Evolutionary conservation across 2,888 invertebrate species (phyloP).

Genomic region (Apodemia zela): DNA sequence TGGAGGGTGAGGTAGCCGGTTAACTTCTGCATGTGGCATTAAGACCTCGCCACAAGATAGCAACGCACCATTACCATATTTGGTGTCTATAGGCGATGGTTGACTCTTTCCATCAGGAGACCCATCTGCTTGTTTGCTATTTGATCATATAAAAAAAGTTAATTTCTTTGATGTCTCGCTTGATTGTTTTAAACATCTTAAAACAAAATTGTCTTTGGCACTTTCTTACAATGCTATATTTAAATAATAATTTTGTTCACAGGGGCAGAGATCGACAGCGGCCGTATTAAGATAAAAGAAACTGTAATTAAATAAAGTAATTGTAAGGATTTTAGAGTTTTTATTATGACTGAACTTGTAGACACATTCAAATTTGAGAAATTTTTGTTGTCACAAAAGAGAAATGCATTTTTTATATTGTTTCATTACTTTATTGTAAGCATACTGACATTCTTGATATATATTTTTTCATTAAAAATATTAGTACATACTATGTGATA

Average conservation of each 20-base stretch:
- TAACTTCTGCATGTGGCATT: too few species aligned
- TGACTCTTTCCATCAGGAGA: too few species aligned
- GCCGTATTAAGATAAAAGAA: constrained; percentile 32
- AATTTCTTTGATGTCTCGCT: too few species aligned
- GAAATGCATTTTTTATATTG: neutral
- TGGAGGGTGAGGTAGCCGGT: too few species aligned
- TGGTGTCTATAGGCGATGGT: too few species aligned
- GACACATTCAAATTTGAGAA: neutral
- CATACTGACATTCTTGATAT: neutral
- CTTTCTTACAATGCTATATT: too few species aligned
- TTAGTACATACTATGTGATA: neutral
- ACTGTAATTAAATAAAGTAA: constrained; percentile 22
- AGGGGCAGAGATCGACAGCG: constrained; percentile 40
- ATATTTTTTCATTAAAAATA: neutral
- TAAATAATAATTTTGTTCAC: constrained; percentile 40
- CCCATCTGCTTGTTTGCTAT: too few species aligned
- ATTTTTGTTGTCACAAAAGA: constrained; percentile 2
- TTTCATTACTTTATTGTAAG: neutral
- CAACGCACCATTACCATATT: too few species aligned
- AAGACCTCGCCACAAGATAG: too few species aligned
- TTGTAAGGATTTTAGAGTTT: constrained; percentile 14
- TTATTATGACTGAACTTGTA: constrained; percentile 12
- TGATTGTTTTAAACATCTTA: too few species aligned
- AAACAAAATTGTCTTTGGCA: too few species aligned
- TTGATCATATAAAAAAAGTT: too few species aligned